Conservation (phyloP, 2,113 vertebrate genomes). For the Aldabrachelys gigantea region DNA sequence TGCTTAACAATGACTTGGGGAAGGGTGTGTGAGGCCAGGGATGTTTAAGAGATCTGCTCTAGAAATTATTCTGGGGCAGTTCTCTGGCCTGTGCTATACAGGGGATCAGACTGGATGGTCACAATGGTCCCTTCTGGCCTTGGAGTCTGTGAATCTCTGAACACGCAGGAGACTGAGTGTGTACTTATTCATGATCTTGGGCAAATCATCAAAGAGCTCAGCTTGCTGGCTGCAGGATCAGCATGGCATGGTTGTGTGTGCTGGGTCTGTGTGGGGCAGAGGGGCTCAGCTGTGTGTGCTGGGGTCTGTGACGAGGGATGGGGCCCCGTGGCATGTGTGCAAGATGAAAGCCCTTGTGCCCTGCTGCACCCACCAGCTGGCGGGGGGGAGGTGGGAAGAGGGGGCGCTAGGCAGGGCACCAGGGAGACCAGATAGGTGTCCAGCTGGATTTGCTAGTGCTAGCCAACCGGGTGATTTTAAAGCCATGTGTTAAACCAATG, state of each 20-base stretch:
- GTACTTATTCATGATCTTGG: neutral
- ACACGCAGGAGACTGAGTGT: neutral
- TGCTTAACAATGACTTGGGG: neutral
- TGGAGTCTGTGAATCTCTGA: neutral
- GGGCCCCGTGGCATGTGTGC: neutral
- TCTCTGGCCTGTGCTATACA: neutral
- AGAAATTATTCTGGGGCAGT: neutral
- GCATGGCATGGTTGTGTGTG: neutral
- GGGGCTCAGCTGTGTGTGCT: no score
- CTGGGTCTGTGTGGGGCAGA: no score
- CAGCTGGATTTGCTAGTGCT: no score
- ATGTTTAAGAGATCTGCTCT: neutral
- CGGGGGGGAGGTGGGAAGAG: no score
- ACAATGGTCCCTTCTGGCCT: neutral
- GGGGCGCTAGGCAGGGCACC: neutral
- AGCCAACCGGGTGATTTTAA: no score
- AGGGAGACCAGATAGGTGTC: neutral
- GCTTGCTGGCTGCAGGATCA: neutral
- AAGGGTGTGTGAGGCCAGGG: neutral
- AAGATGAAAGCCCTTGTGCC: no score
- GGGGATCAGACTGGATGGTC: neutral
- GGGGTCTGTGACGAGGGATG: neutral
- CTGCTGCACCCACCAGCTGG: no score
- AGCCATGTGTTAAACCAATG: neutral
- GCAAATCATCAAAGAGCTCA: neutral